A percentile compares a stretch with the other conserved stretches of the same genome.
These are phyloP conservation scores for Spinibarbus caldwelli DNA, from an alignment of 2,797 vertebrate species.

Conservation along the genomic window DNA sequence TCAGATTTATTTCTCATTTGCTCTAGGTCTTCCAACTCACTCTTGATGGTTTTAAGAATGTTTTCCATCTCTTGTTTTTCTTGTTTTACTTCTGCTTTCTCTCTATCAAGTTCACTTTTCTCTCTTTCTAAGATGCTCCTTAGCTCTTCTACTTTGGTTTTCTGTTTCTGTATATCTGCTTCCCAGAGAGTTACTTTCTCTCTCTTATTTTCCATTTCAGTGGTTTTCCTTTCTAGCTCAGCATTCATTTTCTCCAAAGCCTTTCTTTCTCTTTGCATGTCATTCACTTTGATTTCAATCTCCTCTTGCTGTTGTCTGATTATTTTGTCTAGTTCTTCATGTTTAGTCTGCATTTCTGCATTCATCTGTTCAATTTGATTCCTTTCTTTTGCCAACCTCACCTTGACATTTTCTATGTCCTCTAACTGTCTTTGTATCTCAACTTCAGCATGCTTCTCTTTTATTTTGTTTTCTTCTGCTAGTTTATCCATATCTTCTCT, in stretches of 20 bases:
- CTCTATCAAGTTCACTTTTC: conserved; percentile 21
- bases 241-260: conserved; percentile 24
- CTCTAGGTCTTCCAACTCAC: conserved; percentile 15
- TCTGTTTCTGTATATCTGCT: conserved; percentile 34
- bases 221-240: conserved; percentile 24
- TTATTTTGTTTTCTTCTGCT: conserved; percentile 10
- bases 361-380: conserved; percentile 22
- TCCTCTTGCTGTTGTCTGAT: conserved; percentile 18
- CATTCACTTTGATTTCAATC: conserved; percentile 24
- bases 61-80: conserved; percentile 28
- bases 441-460: not conserved
- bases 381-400: conserved; percentile 27
- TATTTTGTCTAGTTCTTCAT: conserved; percentile 12
- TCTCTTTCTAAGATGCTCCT: conserved; percentile 16
- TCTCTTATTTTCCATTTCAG: conserved; percentile 23
- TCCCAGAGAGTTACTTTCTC: conserved; percentile 35
- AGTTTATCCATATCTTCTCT: conserved; percentile 15
- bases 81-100: conserved; percentile 31
- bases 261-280: conserved; percentile 19
- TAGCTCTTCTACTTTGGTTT: conserved; percentile 21
- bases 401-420: conserved; percentile 5
- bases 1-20: conserved; percentile 31
- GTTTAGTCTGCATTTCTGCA: conserved; percentile 22
- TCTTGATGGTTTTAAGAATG: conserved; percentile 15
- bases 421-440: conserved; percentile 39